These are phyloP conservation scores for Eupithecia subumbrata DNA, from an alignment of 2,888 invertebrate genomes.

Conservation along the genomic window DNA sequence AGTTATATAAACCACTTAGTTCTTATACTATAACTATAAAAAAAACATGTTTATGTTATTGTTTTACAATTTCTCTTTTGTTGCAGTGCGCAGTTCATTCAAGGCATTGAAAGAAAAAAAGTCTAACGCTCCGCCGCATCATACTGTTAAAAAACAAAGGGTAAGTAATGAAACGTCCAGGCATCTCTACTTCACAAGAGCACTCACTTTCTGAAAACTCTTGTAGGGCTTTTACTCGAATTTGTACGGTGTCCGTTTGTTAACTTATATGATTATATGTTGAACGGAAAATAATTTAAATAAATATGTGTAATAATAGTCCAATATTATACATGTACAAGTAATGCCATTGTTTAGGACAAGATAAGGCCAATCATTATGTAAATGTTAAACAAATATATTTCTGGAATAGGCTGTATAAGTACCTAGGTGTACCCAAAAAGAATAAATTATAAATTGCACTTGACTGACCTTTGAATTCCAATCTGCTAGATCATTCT, in stretches of 20 bases:
- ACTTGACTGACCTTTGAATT: no score
- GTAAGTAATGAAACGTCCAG: slow-evolving; percentile 10
- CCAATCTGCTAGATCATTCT: no score
- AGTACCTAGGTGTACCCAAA: no score
- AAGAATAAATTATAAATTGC: no score
- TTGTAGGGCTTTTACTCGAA: neutral
- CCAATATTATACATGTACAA: no score
- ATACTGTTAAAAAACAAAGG: slow-evolving; percentile 39
- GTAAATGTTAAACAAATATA: no score
- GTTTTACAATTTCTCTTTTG: slow-evolving; percentile 39
- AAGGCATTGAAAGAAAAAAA: slow-evolving; percentile 46
- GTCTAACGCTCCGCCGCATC: slow-evolving; percentile 40
- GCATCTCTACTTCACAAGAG: neutral
- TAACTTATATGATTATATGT: neutral
- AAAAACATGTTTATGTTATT: neutral
- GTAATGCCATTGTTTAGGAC: no score
- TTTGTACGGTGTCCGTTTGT: neutral
- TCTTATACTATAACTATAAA: neutral
- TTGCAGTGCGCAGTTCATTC: slow-evolving; percentile 48
- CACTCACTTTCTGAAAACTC: neutral
- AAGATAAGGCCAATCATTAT: no score
- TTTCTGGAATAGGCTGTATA: no score
- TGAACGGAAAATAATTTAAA: neutral
- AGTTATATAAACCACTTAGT: neutral
- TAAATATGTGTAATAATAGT: no score